Conservation (phyloP, 2,888 invertebrate species). For the Cantharis rustica region DNA sequence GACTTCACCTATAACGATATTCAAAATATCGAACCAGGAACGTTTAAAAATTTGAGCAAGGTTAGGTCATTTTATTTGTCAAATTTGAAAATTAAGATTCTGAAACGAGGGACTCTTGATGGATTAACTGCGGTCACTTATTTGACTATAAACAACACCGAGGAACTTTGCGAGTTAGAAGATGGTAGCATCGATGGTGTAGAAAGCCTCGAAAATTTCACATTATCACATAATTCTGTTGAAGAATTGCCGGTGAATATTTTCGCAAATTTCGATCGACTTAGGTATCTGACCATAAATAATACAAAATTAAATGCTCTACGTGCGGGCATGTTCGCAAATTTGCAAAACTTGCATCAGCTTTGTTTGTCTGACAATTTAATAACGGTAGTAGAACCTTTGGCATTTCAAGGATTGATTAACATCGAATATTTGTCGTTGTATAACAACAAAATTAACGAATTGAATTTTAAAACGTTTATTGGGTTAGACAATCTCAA, state of each 20-base stretch:
- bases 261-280: background rate
- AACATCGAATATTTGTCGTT: background rate
- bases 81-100: background rate
- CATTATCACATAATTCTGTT: background rate
- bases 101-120: background rate
- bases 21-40: constrained; percentile 17
- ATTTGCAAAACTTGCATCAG: background rate
- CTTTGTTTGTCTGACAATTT: background rate
- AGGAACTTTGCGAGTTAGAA: background rate
- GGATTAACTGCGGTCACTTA: background rate
- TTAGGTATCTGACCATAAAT: constrained; percentile 4
- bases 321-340: background rate
- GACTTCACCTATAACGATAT: constrained; percentile 37
- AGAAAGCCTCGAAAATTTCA: background rate
- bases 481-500: constrained; percentile 4
- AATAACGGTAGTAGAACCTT: background rate
- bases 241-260: background rate
- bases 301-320: constrained; percentile 7
- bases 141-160: background rate
- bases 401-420: background rate
- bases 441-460: background rate
- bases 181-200: background rate
- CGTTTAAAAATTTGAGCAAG: constrained; percentile 26
- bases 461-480: background rate
- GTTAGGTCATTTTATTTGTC: constrained; percentile 33